Evolutionary conservation across 2,888 invertebrate genomes (phyloP).

Genomic region (Chalcis sispes): DNA sequence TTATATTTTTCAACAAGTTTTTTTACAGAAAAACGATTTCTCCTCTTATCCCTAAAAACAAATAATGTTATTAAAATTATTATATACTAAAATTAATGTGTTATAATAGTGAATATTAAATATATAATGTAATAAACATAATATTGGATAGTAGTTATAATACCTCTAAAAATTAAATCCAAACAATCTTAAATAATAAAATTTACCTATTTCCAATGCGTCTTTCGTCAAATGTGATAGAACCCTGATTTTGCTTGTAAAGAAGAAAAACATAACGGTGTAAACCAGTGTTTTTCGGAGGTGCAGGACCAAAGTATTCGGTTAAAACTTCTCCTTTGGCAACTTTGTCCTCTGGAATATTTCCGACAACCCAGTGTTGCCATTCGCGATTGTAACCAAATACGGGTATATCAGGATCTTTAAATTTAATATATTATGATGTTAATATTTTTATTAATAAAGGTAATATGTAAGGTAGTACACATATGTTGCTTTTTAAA

Average conservation of each 20-base stretch:
- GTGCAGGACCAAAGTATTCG: conserved; percentile 74
- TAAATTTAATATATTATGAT: conserved; percentile 6
- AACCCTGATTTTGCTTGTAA: conserved; percentile 73
- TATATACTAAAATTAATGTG: background rate
- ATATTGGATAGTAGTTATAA: background rate
- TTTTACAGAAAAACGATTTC: conserved; percentile 79
- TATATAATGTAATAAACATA: background rate
- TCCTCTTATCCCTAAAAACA: conserved; percentile 74
- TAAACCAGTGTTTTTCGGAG: conserved; percentile 68
- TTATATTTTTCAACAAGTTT: conserved; percentile 80
- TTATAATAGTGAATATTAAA: background rate
- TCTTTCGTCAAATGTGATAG: conserved; percentile 73
- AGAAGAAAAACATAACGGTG: conserved; percentile 74
- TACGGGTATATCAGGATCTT: conserved; percentile 72
- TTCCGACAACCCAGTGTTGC: conserved; percentile 74
- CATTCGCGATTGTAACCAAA: conserved; percentile 72
- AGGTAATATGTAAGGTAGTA: no score
- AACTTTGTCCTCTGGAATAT: conserved; percentile 74
- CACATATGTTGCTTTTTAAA: no score
- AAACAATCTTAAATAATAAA: background rate
- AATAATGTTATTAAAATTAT: background rate
- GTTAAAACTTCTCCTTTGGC: conserved; percentile 72
- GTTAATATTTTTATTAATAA: no score
- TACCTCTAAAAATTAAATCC: background rate
- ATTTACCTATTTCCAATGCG: conserved; percentile 68